These are phyloP conservation scores for Zeus faber DNA, from an alignment of 2,113 vertebrate species.

Conservation along the genomic window DNA sequence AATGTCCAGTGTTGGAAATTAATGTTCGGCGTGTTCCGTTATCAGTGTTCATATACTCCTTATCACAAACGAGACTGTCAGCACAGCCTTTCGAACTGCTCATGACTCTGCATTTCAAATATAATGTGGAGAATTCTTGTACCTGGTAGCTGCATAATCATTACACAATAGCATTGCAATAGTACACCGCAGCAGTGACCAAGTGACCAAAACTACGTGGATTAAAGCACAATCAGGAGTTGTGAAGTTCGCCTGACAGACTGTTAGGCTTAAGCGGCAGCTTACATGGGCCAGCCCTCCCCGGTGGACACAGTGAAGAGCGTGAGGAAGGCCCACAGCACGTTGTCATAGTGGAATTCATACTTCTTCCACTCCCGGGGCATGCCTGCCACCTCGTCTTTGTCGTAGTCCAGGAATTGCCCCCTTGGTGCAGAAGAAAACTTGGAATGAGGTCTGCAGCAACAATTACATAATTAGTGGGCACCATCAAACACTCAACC, in stretches of 20 bases:
- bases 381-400: conserved; percentile 85
- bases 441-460: not conserved
- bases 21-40: not conserved
- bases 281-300: conserved; percentile 97
- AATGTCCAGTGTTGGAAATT: conserved; percentile 4
- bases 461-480: not conserved
- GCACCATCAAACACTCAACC: too few species aligned
- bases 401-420: conserved; percentile 91
- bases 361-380: conserved; percentile 93
- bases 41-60: conserved; percentile 4
- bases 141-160: too few species aligned
- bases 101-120: too few species aligned
- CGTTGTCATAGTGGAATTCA: conserved; percentile 95
- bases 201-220: too few species aligned
- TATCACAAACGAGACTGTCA: too few species aligned
- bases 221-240: too few species aligned
- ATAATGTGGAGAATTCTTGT: too few species aligned
- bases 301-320: conserved; percentile 96
- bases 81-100: not conserved
- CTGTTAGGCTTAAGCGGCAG: too few species aligned
- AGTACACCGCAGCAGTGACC: too few species aligned
- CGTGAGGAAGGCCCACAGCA: conserved; percentile 94
- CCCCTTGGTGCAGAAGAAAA: conserved; percentile 71
- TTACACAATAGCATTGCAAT: too few species aligned
- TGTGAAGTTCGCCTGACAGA: too few species aligned